Percentiles rank a stretch among this genome's conserved stretches.
Conservation (phyloP, 2,888 invertebrate genomes). For the Drosophila rellima region DNA sequence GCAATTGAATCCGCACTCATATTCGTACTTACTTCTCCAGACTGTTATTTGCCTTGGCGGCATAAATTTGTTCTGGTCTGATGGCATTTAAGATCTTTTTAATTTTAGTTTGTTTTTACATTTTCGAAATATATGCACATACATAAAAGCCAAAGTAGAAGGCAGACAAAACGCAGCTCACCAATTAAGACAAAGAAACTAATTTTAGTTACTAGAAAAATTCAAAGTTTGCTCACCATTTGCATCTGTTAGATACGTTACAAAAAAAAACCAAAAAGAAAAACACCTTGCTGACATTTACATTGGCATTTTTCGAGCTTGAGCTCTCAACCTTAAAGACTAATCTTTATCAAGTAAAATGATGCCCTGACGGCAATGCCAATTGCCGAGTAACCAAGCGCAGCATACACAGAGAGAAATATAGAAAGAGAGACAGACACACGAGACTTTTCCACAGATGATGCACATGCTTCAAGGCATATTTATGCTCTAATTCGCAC, state of each 20-base stretch:
- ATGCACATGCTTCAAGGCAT: constrained; percentile 74
- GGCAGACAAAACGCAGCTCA: constrained; percentile 56
- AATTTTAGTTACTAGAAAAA: constrained; percentile 37
- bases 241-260: constrained; percentile 7
- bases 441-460: constrained; percentile 38
- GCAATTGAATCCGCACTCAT: constrained; percentile 14
- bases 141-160: constrained; percentile 30
- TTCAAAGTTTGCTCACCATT: constrained; percentile 10
- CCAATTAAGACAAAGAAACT: constrained; percentile 62
- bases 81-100: constrained; percentile 57
- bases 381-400: constrained; percentile 35
- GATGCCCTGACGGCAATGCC: constrained; percentile 29
- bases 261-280: not conserved
- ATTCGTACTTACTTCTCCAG: constrained; percentile 35
- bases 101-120: not conserved
- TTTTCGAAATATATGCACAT: constrained; percentile 16
- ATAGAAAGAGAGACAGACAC: constrained; percentile 12
- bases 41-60: constrained; percentile 35
- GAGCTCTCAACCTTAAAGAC: constrained; percentile 20
- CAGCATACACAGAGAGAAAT: constrained; percentile 30
- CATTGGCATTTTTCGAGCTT: constrained; percentile 32
- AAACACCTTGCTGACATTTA: constrained; percentile 53
- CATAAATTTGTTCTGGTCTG: constrained; percentile 80
- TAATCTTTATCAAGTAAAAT: constrained; percentile 36
- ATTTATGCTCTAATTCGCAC: constrained; percentile 84